phyloP scores from a whole-genome alignment of 2,797 vertebrate species.

The Hydrophis major region DNA sequence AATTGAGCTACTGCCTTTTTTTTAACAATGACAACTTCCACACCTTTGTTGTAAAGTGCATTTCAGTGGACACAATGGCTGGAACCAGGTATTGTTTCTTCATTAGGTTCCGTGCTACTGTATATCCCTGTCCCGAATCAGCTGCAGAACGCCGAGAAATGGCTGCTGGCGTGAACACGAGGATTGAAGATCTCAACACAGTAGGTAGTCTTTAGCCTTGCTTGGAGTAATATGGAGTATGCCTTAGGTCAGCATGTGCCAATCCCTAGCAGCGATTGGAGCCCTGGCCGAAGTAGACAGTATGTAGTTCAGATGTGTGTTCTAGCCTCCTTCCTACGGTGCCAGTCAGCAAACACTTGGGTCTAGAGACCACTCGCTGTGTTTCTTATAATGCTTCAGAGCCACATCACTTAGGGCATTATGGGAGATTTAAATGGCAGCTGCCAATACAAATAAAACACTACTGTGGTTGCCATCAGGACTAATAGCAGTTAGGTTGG shows the following conservation, averaged over 20 bases:
- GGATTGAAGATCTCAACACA: constrained; percentile 76
- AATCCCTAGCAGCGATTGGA: no score
- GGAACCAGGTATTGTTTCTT: background rate
- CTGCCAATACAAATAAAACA: background rate
- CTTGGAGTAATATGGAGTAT: background rate
- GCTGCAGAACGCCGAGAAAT: constrained; percentile 72
- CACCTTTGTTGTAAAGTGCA: background rate
- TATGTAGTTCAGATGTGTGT: background rate
- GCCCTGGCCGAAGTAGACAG: background rate
- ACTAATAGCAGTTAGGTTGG: background rate
- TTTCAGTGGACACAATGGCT: background rate
- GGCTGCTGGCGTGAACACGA: constrained; percentile 69
- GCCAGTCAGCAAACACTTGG: background rate
- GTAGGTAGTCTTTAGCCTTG: constrained; percentile 58
- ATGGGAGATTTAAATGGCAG: background rate
- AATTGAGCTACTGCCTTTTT: background rate
- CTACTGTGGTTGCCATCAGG: background rate
- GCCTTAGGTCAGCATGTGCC: background rate
- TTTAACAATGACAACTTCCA: background rate
- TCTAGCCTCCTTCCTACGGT: background rate
- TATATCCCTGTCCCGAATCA: constrained; percentile 77
- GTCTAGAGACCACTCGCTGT: background rate
- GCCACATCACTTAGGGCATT: background rate
- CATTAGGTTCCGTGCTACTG: constrained; percentile 75
- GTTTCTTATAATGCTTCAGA: background rate